Percentiles rank a stretch among this genome's conserved stretches.
Conservation (phyloP, 2,888 invertebrate species). For the Agonopterix arenella region DNA sequence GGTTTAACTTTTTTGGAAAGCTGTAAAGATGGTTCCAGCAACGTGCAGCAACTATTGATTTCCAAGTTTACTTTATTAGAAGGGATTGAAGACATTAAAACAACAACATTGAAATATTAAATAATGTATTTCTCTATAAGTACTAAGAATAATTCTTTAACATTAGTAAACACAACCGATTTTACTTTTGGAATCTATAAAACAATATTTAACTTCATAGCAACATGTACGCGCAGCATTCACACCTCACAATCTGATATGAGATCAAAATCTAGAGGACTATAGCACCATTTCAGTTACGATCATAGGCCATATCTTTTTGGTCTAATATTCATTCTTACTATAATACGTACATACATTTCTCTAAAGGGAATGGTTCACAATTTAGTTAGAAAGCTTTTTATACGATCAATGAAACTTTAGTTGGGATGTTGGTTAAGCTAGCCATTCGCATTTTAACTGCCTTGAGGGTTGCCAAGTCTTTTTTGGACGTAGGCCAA, state of each 20-base stretch:
- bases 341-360: conserved; percentile 11
- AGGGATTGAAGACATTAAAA: background rate
- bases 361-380: background rate
- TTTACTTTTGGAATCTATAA: conserved; percentile 49
- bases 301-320: conserved; percentile 69
- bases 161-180: conserved; percentile 69
- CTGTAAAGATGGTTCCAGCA: no score
- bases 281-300: conserved; percentile 75
- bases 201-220: conserved; percentile 31
- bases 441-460: no score
- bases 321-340: conserved; percentile 57
- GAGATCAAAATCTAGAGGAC: conserved; percentile 69
- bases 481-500: no score
- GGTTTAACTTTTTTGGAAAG: no score
- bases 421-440: no score
- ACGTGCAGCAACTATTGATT: no score
- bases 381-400: background rate
- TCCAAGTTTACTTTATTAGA: no score
- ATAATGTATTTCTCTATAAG: conserved; percentile 67
- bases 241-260: conserved; percentile 60
- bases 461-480: no score
- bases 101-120: conserved; percentile 35
- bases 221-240: conserved; percentile 42
- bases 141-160: conserved; percentile 65
- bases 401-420: no score